phyloP scores from a whole-genome alignment of 1,140 invertebrate species.

The Nasonia giraulti region DNA sequence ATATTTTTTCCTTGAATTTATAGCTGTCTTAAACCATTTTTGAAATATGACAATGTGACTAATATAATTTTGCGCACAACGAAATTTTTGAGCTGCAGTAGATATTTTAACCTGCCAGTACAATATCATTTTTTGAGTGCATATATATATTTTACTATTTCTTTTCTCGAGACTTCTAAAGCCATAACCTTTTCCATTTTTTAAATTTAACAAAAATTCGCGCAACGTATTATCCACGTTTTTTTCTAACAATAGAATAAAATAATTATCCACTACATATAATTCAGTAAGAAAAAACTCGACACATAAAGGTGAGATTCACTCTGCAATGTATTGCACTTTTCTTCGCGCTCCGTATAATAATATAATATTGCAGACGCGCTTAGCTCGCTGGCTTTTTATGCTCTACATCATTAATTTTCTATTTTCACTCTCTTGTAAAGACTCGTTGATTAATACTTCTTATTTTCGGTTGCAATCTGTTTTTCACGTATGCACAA shows the following conservation, averaged over 20 bases:
- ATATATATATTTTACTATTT: neutral
- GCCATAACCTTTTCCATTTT: neutral
- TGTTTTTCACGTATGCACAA: neutral
- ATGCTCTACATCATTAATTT: slow-evolving; percentile 24
- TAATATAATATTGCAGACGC: slow-evolving; percentile 62
- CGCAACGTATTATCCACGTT: neutral
- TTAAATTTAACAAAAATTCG: slow-evolving; percentile 22
- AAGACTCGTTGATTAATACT: slow-evolving; percentile 7
- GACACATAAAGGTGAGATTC: slow-evolving; percentile 67
- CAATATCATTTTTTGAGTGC: neutral
- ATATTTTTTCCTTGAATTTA: slow-evolving; percentile 20
- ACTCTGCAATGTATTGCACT: slow-evolving; percentile 64
- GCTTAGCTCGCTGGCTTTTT: slow-evolving; percentile 64
- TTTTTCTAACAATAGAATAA: slow-evolving; percentile 8
- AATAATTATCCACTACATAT: slow-evolving; percentile 33
- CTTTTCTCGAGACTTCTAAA: neutral
- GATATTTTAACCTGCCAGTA: neutral
- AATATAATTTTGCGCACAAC: neutral
- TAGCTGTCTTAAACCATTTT: neutral
- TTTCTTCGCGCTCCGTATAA: slow-evolving; percentile 60
- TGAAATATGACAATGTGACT: slow-evolving; percentile 3
- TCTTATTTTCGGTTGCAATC: slow-evolving; percentile 23
- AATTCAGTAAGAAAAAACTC: slow-evolving; percentile 41
- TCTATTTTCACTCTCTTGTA: slow-evolving; percentile 44
- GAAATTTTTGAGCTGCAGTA: neutral